phyloP scores from a whole-genome alignment of 2,113 vertebrate species.

The Laticauda colubrina region DNA sequence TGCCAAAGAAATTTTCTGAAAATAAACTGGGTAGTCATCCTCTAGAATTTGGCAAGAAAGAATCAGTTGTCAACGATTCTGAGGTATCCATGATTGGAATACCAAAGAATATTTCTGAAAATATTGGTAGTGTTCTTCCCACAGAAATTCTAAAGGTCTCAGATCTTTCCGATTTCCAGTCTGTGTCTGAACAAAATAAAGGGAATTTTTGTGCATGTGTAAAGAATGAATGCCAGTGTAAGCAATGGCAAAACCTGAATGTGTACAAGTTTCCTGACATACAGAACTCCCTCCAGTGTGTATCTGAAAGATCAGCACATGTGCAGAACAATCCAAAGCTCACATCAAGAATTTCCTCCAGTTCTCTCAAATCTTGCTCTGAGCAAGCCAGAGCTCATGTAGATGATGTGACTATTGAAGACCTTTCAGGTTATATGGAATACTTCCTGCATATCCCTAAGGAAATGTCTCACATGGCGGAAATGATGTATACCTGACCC shows the following conservation, averaged over 20 bases:
- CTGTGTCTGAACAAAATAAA: constrained; percentile 76
- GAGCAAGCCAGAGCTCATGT: constrained; percentile 92
- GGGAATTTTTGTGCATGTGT: constrained; percentile 58
- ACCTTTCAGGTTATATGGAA: constrained; percentile 97
- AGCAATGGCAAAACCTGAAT: constrained; percentile 84
- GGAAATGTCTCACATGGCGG: constrained; percentile 99
- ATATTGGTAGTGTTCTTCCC: constrained; percentile 47
- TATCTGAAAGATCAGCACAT: constrained; percentile 75
- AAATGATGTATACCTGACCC: constrained; percentile 98
- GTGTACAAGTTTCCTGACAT: constrained; percentile 95
- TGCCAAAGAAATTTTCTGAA: constrained; percentile 66
- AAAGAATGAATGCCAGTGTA: constrained; percentile 72
- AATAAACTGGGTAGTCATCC: constrained; percentile 54
- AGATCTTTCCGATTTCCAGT: constrained; percentile 81
- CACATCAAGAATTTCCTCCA: constrained; percentile 81
- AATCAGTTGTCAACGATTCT: constrained; percentile 42
- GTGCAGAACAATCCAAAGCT: constrained; percentile 70
- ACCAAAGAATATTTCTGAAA: constrained; percentile 43
- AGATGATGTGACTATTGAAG: constrained; percentile 97
- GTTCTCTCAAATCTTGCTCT: constrained; percentile 90
- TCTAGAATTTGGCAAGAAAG: constrained; percentile 62
- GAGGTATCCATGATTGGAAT: constrained; percentile 47
- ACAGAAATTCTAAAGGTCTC: constrained; percentile 56
- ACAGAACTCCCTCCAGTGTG: constrained; percentile 74
- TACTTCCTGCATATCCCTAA: constrained; percentile 97